A percentile compares a stretch with the other conserved stretches of the same genome.
Conservation (phyloP, 2,113 vertebrate genomes). For the Heterotis niloticus region DNA sequence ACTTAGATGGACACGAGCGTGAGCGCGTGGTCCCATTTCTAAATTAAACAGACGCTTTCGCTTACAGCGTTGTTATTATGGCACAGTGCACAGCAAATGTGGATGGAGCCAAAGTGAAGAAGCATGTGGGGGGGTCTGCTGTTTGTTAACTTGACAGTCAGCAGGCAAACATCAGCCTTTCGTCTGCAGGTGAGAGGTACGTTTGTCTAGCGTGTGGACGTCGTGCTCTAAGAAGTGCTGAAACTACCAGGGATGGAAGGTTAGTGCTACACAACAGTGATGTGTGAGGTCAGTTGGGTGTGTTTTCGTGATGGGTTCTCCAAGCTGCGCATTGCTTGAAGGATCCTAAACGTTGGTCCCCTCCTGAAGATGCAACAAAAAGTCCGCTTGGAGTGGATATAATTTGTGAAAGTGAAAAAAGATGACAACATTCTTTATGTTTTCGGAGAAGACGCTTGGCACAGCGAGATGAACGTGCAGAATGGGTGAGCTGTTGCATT, state of each 20-base stretch:
- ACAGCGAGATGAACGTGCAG: too few relatives aligned
- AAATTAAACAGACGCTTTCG: not conserved
- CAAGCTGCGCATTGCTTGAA: not conserved
- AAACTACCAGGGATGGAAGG: not conserved
- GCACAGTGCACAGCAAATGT: not conserved
- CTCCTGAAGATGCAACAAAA: not conserved
- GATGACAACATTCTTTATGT: too few relatives aligned
- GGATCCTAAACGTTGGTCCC: not conserved
- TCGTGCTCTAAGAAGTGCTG: not conserved
- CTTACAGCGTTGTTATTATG: not conserved
- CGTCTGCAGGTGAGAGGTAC: not conserved
- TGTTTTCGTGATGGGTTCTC: not conserved
- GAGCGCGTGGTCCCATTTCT: too few relatives aligned
- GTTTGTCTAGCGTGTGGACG: not conserved
- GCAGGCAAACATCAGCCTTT: not conserved
- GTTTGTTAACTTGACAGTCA: not conserved
- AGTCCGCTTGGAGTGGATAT: not conserved
- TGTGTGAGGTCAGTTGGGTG: not conserved
- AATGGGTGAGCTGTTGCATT: too few relatives aligned
- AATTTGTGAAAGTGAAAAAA: not conserved
- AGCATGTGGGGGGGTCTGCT: not conserved
- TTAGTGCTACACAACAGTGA: too few relatives aligned
- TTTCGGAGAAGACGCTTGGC: too few relatives aligned
- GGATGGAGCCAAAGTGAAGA: not conserved
- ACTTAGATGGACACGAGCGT: not conserved